Conservation (phyloP, 2,888 invertebrate genomes). For the Caradrina kadenii region DNA sequence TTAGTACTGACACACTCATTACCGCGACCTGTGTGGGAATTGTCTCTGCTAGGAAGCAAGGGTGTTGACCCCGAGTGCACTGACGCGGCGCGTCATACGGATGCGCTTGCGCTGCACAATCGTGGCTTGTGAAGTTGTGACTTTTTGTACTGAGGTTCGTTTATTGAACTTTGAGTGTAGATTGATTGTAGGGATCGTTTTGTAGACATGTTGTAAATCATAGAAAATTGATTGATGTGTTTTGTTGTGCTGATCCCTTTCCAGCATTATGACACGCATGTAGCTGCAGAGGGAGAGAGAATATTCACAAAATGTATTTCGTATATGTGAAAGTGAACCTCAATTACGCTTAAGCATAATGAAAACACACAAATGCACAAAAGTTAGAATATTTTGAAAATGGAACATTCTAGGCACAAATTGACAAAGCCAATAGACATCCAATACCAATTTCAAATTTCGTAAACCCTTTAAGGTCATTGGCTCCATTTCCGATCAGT, state of each 20-base stretch:
- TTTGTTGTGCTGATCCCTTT: background rate
- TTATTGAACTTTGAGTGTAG: slow-evolving; percentile 62
- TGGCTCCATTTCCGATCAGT: slow-evolving; percentile 53
- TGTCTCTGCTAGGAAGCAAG: slow-evolving; percentile 75
- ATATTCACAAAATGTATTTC: background rate
- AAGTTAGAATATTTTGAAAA: slow-evolving; percentile 9
- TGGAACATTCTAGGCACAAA: background rate
- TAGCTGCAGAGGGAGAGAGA: background rate
- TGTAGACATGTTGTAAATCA: background rate
- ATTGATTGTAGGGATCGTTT: slow-evolving; percentile 34
- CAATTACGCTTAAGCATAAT: background rate
- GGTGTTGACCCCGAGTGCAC: slow-evolving; percentile 79
- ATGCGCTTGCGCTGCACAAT: slow-evolving; percentile 82
- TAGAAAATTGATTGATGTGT: background rate
- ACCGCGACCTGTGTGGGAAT: slow-evolving; percentile 75
- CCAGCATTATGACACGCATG: background rate
- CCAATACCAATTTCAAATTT: slow-evolving; percentile 35
- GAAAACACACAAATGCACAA: background rate
- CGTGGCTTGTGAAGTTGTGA: slow-evolving; percentile 53
- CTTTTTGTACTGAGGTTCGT: slow-evolving; percentile 61
- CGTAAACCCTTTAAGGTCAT: slow-evolving; percentile 54
- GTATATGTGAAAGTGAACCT: background rate
- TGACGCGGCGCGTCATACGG: slow-evolving; percentile 78
- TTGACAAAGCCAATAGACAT: slow-evolving; percentile 4
- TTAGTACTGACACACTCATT: slow-evolving; percentile 66